Conservation (phyloP, 2,113 vertebrate genomes). For the Oostethus manadensis region DNA sequence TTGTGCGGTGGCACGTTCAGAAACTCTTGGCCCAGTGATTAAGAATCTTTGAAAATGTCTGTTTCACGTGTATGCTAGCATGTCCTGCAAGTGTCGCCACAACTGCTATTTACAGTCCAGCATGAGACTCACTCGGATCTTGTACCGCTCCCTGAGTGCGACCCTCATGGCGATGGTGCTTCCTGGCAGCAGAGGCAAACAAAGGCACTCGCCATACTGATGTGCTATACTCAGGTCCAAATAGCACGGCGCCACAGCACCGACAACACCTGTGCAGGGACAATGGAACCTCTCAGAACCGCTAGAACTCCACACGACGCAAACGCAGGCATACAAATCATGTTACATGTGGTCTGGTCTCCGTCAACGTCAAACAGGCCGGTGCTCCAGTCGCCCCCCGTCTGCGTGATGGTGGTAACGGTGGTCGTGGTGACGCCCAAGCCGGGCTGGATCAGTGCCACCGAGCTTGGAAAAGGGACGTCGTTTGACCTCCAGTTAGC, state of each 20-base stretch:
- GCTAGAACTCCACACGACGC: background rate
- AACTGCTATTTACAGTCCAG: no score
- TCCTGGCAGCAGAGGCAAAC: constrained; percentile 78
- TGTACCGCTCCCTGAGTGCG: constrained; percentile 79
- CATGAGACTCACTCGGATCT: constrained; percentile 73
- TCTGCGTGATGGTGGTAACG: constrained; percentile 71
- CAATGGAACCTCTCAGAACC: background rate
- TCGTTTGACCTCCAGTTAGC: constrained; percentile 13
- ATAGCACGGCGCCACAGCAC: constrained; percentile 69
- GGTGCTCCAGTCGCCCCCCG: constrained; percentile 73
- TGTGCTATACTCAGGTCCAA: constrained; percentile 78
- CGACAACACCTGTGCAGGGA: constrained; percentile 68
- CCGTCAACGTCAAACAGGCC: constrained; percentile 71
- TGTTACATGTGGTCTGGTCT: constrained; percentile 70
- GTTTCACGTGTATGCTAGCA: no score
- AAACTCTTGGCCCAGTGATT: no score
- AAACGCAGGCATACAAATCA: background rate
- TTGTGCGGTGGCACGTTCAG: no score
- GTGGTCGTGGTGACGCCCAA: constrained; percentile 64
- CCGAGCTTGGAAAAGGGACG: constrained; percentile 17
- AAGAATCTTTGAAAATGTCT: no score
- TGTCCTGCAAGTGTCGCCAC: background rate
- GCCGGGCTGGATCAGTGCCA: constrained; percentile 69
- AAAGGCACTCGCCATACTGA: constrained; percentile 77
- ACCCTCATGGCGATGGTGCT: constrained; percentile 79